These are phyloP conservation scores for Bathynomus jamesi DNA, from an alignment of 1,140 invertebrate genomes.

Conservation along the genomic window DNA sequence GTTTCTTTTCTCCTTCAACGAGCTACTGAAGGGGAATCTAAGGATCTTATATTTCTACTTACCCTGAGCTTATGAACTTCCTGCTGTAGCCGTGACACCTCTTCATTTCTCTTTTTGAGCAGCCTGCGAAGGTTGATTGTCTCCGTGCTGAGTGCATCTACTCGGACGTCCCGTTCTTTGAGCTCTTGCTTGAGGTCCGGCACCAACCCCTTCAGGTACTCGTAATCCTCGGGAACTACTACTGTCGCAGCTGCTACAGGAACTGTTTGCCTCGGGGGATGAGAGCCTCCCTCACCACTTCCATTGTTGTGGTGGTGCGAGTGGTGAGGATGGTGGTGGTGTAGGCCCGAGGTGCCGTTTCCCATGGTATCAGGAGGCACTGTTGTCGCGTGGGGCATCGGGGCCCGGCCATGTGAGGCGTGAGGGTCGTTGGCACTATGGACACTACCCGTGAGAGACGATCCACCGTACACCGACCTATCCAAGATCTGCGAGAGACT, in stretches of 20 bases:
- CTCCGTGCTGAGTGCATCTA: slow-evolving; percentile 39
- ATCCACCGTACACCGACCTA: slow-evolving; percentile 23
- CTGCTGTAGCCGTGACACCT: slow-evolving; percentile 48
- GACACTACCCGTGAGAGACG: neutral
- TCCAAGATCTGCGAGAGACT: slow-evolving; percentile 40
- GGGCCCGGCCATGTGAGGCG: neutral
- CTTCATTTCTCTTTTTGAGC: slow-evolving; percentile 44
- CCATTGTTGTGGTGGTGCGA: slow-evolving; percentile 9
- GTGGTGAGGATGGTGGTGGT: slow-evolving; percentile 22
- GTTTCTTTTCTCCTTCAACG: too few species aligned
- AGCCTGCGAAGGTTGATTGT: slow-evolving; percentile 41
- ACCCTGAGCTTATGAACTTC: slow-evolving; percentile 56
- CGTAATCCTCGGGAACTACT: slow-evolving; percentile 38
- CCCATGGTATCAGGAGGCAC: slow-evolving; percentile 27
- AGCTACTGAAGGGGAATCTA: too few species aligned
- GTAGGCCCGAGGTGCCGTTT: slow-evolving; percentile 37
- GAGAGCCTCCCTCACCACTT: slow-evolving; percentile 6
- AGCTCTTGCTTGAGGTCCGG: slow-evolving; percentile 43
- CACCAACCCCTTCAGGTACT: slow-evolving; percentile 40
- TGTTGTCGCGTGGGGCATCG: neutral
- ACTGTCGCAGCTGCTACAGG: slow-evolving; percentile 39
- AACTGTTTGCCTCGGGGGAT: slow-evolving; percentile 38
- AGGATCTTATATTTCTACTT: slow-evolving; percentile 35
- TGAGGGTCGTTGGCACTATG: neutral
- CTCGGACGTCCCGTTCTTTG: slow-evolving; percentile 41